These are phyloP conservation scores for Craterocephalus amniculus DNA, from an alignment of 2,797 vertebrate genomes.

Conservation along the genomic window DNA sequence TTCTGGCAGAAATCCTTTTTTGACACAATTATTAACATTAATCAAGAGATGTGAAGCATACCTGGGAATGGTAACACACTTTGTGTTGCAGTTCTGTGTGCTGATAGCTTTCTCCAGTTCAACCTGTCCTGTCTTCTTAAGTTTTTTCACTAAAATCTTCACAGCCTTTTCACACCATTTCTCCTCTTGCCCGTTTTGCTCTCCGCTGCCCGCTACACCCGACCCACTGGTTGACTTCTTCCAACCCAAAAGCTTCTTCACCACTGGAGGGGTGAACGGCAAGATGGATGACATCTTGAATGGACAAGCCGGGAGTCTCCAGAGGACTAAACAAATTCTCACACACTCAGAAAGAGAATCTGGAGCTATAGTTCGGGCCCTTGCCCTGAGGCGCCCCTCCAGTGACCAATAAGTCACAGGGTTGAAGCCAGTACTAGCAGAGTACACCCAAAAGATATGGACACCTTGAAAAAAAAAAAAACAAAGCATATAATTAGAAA, in stretches of 20 bases:
- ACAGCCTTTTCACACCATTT: conserved; percentile 99
- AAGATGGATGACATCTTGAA: conserved; percentile 95
- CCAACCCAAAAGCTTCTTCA: conserved; percentile 97
- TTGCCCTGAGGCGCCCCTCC: conserved; percentile 70
- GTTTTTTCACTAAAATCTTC: conserved; percentile 98
- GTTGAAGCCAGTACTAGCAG: conserved; percentile 61
- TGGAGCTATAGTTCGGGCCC: conserved; percentile 64
- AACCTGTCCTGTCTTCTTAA: conserved; percentile 98
- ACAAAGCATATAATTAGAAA: conserved; percentile 52
- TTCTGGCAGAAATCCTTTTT: not conserved
- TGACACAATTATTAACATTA: not conserved
- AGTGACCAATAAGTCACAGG: conserved; percentile 58
- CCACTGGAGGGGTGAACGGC: conserved; percentile 98
- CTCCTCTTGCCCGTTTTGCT: conserved; percentile 97
- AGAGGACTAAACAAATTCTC: conserved; percentile 45
- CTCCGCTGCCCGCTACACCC: conserved; percentile 89
- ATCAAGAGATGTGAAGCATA: conserved; percentile 64
- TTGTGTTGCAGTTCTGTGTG: conserved; percentile 98
- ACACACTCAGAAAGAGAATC: conserved; percentile 51
- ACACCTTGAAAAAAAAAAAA: conserved; percentile 57
- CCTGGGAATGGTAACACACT: conserved; percentile 99
- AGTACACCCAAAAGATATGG: conserved; percentile 43
- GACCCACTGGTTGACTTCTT: conserved; percentile 92
- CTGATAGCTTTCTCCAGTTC: conserved; percentile 99
- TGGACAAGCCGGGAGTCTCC: conserved; percentile 58